A percentile compares a stretch with the other conserved stretches of the same genome.
Evolutionary conservation across 92 coral and sea anemone genomes (phyloP).

Genomic region (Plumapathes pennacea): DNA sequence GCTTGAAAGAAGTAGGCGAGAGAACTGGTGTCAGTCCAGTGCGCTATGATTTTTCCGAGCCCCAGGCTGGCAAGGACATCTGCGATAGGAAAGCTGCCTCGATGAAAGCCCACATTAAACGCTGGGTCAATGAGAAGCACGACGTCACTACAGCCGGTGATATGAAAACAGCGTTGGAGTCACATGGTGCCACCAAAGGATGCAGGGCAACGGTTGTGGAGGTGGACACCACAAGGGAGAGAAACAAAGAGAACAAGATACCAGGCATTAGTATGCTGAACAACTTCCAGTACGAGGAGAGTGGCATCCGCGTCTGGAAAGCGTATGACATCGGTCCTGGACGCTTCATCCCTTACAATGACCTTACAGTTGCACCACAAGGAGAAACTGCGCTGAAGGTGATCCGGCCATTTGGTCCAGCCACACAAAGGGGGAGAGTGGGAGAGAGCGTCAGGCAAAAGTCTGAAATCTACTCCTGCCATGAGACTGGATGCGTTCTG

Average conservation of each 20-base stretch:
- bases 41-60: constrained; percentile 51
- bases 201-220: constrained; percentile 39
- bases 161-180: constrained; percentile 51
- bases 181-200: constrained; percentile 35
- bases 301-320: constrained; percentile 35
- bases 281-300: constrained; percentile 31
- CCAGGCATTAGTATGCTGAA: constrained; percentile 35
- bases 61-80: constrained; percentile 52
- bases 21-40: constrained; percentile 23
- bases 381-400: too few species aligned
- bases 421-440: too few species aligned
- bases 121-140: constrained; percentile 46
- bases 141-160: constrained; percentile 37
- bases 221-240: constrained; percentile 27
- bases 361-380: constrained; percentile 12
- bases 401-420: too few species aligned
- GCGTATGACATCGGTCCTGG: constrained; percentile 41
- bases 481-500: constrained; percentile 23
- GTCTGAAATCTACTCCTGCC: constrained; percentile 19
- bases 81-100: constrained; percentile 50
- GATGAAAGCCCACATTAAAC: constrained; percentile 45
- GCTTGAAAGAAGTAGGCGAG: constrained; percentile 25
- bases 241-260: constrained; percentile 25
- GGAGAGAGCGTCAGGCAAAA: too few species aligned
- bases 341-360: constrained; percentile 31